A percentile compares a stretch with the other conserved stretches of the same genome.
Conservation (phyloP, 2,113 vertebrate genomes). For the Bubo bubo region DNA sequence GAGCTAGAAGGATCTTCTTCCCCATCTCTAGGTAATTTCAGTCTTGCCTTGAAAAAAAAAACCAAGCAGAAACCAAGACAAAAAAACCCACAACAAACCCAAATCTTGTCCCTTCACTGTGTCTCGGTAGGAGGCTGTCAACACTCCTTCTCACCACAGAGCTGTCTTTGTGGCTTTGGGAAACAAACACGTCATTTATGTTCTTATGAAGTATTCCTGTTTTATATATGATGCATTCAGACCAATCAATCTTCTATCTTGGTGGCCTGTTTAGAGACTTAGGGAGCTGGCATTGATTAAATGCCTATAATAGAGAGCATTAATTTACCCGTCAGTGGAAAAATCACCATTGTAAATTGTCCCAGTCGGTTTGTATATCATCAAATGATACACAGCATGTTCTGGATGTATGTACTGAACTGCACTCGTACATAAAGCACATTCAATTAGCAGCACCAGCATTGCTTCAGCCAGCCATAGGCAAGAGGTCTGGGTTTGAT, state of each 20-base stretch:
- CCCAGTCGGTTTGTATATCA: slow-evolving; percentile 17
- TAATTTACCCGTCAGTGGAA: slow-evolving; percentile 74
- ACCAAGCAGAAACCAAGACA: not conserved
- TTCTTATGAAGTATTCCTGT: slow-evolving; percentile 46
- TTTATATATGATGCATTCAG: slow-evolving; percentile 58
- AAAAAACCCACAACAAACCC: not conserved
- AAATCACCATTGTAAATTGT: slow-evolving; percentile 69
- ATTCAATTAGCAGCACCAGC: slow-evolving; percentile 4
- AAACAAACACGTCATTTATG: not conserved
- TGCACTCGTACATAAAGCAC: not conserved
- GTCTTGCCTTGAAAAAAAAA: not conserved
- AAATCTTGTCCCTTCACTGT: not conserved
- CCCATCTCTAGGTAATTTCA: not conserved
- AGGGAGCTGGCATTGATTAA: slow-evolving; percentile 81
- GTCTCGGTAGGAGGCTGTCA: not conserved
- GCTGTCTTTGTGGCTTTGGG: not conserved
- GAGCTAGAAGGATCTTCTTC: not conserved
- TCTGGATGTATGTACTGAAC: not conserved
- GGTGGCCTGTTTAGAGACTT: slow-evolving; percentile 68
- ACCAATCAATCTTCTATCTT: slow-evolving; percentile 58
- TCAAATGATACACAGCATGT: not conserved
- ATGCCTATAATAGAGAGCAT: slow-evolving; percentile 80
- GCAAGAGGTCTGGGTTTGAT: slow-evolving; percentile 9
- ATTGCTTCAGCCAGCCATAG: rapidly evolving
- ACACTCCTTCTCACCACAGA: not conserved